Evolutionary conservation across 2,113 vertebrate genomes (phyloP).

Genomic region (Tyrannus savana): DNA sequence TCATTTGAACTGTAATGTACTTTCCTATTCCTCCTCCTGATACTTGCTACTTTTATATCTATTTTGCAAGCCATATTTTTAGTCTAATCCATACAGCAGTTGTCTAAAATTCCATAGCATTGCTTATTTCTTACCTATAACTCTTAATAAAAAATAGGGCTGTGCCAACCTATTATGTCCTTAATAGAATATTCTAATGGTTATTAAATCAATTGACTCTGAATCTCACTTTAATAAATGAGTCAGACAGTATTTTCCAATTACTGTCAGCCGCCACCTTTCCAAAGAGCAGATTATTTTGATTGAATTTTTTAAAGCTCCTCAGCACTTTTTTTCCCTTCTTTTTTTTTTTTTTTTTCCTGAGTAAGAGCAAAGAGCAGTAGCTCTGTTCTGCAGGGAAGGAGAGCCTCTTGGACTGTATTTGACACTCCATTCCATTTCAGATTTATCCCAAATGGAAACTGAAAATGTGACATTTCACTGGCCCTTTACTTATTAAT

Average conservation of each 20-base stretch:
- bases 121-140: conserved; percentile 71
- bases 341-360: neutral
- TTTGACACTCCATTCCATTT: conserved; percentile 30
- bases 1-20: conserved; percentile 24
- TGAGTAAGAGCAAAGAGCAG: conserved; percentile 20
- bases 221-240: conserved; percentile 83
- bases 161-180: conserved; percentile 73
- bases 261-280: conserved; percentile 81
- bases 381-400: conserved; percentile 29
- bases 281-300: conserved; percentile 76
- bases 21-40: conserved; percentile 11
- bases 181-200: conserved; percentile 83
- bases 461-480: conserved; percentile 55
- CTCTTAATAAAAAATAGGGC: conserved; percentile 75
- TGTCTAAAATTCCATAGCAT: conserved; percentile 49
- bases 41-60: conserved; percentile 26
- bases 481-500: conserved; percentile 44
- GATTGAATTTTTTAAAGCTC: conserved; percentile 76
- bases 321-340: conserved; percentile 56
- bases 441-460: conserved; percentile 44
- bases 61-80: conserved; percentile 45
- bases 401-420: conserved; percentile 20
- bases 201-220: conserved; percentile 82
- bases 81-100: conserved; percentile 24
- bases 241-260: conserved; percentile 80